Evolutionary conservation across 2,888 invertebrate genomes (phyloP).

Genomic region (Sphaerophoria taeniata): DNA sequence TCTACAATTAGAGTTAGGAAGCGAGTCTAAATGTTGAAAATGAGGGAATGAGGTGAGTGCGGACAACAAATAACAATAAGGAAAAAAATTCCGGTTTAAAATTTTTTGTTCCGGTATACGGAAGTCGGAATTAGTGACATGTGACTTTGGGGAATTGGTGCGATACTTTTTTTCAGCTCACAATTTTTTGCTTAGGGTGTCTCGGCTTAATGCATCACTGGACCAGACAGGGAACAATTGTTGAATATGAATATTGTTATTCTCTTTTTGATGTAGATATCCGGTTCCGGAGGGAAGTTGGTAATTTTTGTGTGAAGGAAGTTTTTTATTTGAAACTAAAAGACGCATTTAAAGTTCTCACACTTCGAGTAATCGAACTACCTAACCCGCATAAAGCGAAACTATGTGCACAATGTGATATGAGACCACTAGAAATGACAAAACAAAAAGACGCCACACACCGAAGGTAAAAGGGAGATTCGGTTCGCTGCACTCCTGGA

Average conservation of each 20-base stretch:
- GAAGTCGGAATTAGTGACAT: constrained; percentile 71
- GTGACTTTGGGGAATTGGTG: constrained; percentile 46
- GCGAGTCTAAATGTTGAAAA: not conserved
- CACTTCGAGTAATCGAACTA: not conserved
- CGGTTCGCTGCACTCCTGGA: constrained; percentile 59
- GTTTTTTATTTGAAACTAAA: not conserved
- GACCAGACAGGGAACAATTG: constrained; percentile 11
- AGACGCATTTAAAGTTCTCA: not conserved
- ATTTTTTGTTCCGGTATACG: constrained; percentile 66
- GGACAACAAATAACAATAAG: not conserved
- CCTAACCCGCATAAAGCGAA: constrained; percentile 6
- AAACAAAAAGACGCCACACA: not conserved
- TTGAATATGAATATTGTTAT: constrained; percentile 43
- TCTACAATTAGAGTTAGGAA: not conserved
- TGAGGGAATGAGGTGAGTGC: not conserved
- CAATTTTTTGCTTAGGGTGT: constrained; percentile 38
- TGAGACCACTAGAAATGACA: not conserved
- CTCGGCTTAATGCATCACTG: constrained; percentile 62
- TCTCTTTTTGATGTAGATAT: not conserved
- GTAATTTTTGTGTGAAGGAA: not conserved
- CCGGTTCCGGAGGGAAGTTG: constrained; percentile 3
- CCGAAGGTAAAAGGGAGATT: constrained; percentile 49
- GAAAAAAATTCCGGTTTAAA: constrained; percentile 18
- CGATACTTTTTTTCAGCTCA: not conserved
- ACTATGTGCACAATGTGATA: not conserved